These are phyloP conservation scores for Plebejus anna DNA, from an alignment of 2,888 invertebrate species.

Conservation along the genomic window DNA sequence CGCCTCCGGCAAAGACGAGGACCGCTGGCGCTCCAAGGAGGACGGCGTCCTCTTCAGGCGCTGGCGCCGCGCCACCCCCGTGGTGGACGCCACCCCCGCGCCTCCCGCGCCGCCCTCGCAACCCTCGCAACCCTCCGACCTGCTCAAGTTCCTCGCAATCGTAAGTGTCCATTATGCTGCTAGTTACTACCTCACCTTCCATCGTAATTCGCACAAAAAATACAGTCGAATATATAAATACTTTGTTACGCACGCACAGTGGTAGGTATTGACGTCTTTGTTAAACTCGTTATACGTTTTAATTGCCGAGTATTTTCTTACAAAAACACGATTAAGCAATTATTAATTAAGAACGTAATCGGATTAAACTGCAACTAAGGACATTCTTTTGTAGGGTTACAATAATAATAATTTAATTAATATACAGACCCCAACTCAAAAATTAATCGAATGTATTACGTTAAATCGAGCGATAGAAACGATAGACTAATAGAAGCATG, in stretches of 20 bases:
- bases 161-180: conserved; percentile 77
- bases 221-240: background rate
- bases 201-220: background rate
- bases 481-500: background rate
- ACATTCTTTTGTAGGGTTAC: background rate
- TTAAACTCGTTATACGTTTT: conserved; percentile 28
- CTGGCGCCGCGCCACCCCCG: conserved; percentile 62
- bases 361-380: background rate
- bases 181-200: background rate
- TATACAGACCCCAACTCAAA: no score
- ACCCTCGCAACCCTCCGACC: conserved; percentile 67
- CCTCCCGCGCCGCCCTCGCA: conserved; percentile 51
- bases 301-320: conserved; percentile 22
- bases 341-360: background rate
- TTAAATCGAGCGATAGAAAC: background rate
- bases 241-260: background rate
- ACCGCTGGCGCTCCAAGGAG: conserved; percentile 70
- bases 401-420: background rate
- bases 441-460: no score
- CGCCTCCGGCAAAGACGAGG: conserved; percentile 74
- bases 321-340: conserved; percentile 2
- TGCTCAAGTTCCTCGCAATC: conserved; percentile 88
- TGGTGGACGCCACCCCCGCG: conserved; percentile 52
- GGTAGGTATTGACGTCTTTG: conserved; percentile 12
- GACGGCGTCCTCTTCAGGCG: conserved; percentile 71